Percentiles rank a stretch among this genome's conserved stretches.
These are phyloP conservation scores for Craseonycteris thonglongyai DNA, from an alignment of 2,113 vertebrate genomes.

Conservation along the genomic window DNA sequence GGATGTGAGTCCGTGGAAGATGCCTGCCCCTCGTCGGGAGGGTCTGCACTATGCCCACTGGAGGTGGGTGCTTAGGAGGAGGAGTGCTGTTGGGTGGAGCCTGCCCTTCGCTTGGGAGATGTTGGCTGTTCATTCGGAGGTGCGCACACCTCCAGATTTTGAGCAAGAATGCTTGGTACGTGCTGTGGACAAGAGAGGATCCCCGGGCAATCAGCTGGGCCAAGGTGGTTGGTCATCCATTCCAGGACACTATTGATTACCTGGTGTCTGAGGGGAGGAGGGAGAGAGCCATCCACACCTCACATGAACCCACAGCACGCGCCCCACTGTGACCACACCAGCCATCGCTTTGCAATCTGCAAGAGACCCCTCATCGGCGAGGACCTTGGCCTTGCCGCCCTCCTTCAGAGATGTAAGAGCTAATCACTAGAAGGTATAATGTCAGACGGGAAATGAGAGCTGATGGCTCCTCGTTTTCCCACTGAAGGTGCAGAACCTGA, in stretches of 20 bases:
- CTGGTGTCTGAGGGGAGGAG: fast-evolving
- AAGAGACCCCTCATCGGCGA: not conserved
- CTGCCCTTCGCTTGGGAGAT: no score
- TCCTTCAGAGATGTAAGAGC: not conserved
- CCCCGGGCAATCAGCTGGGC: not conserved
- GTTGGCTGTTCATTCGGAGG: not conserved
- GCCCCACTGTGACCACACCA: fast-evolving
- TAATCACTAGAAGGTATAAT: not conserved
- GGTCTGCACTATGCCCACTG: not conserved
- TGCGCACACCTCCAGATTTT: not conserved
- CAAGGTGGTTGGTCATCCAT: not conserved
- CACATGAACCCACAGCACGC: not conserved
- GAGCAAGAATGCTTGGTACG: not conserved
- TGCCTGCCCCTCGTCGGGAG: fast-evolving
- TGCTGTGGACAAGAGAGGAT: not conserved
- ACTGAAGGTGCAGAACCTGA: fast-evolving
- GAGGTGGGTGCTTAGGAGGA: fast-evolving
- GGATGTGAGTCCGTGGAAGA: not conserved
- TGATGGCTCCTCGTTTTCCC: fast-evolving
- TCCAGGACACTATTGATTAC: not conserved
- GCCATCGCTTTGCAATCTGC: not conserved
- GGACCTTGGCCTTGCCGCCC: fast-evolving
- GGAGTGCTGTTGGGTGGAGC: fast-evolving
- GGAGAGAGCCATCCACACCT: not conserved
- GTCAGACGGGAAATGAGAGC: not conserved